Conservation (phyloP, 37 sponge, comb jelly and placozoan species). For the Cladorhizidae sp. region DNA sequence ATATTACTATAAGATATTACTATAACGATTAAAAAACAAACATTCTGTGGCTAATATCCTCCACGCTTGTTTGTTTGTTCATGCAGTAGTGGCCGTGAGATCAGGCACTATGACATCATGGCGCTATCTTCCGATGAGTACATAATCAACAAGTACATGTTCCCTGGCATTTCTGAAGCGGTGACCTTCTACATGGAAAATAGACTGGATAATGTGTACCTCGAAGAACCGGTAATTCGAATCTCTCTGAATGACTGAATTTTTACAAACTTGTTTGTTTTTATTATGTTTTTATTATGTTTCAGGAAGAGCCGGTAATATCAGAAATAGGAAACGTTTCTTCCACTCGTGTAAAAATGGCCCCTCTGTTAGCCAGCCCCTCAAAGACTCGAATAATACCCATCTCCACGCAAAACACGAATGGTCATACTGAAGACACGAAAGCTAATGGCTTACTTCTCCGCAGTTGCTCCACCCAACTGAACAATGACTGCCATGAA, state of each 20-base stretch:
- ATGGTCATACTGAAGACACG: too few relatives aligned
- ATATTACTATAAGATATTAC: too few relatives aligned
- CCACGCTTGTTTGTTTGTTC: too few relatives aligned
- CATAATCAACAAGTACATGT: constrained; percentile 27
- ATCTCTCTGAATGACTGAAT: background rate
- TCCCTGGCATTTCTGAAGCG: constrained; percentile 36
- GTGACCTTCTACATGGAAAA: constrained; percentile 60
- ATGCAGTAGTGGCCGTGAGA: constrained; percentile 26
- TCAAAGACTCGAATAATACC: background rate
- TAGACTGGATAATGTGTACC: constrained; percentile 25
- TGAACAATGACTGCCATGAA: too few relatives aligned
- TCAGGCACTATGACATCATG: constrained; percentile 37
- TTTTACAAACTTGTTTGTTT: background rate
- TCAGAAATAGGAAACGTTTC: background rate
- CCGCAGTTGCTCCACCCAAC: too few relatives aligned
- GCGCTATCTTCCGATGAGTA: constrained; percentile 26
- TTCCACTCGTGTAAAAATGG: background rate
- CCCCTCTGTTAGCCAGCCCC: background rate
- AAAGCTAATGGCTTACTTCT: too few relatives aligned
- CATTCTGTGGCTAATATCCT: too few relatives aligned
- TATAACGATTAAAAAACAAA: too few relatives aligned
- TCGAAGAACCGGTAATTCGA: constrained; percentile 15
- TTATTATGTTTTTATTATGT: background rate
- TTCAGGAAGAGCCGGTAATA: background rate
- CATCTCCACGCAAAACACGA: too few relatives aligned